Conservation (phyloP, 1,140 invertebrate genomes). For the Druon quercuslanigerum region DNA sequence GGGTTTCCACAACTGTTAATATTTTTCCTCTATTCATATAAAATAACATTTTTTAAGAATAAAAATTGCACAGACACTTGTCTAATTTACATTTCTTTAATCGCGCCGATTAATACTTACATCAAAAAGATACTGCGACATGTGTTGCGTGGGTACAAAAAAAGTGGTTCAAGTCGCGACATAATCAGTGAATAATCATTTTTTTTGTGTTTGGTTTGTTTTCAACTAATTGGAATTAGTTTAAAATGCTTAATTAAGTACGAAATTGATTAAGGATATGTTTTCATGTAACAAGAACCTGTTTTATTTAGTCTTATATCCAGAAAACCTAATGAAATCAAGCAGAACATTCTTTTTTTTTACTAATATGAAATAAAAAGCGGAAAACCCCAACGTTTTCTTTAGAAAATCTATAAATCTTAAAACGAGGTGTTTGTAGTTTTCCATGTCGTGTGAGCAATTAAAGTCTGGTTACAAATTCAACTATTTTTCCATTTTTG, state of each 20-base stretch:
- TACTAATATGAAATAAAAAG: no score
- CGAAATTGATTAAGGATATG: neutral
- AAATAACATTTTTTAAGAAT: neutral
- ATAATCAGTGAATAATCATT: neutral
- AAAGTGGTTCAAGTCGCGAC: neutral
- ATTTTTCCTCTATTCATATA: neutral
- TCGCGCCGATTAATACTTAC: neutral
- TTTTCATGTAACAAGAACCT: neutral
- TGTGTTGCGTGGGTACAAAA: neutral
- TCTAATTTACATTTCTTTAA: constrained; percentile 2
- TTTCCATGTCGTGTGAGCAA: no score
- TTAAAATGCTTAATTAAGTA: neutral
- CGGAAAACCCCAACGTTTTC: no score
- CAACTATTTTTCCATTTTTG: no score
- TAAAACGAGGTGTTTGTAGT: no score
- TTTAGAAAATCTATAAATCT: no score
- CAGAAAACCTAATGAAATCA: neutral
- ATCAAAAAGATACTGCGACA: constrained; percentile 7
- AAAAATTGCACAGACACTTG: neutral
- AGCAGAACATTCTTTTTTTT: no score
- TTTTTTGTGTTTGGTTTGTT: neutral
- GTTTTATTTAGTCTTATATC: neutral
- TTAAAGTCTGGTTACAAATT: no score
- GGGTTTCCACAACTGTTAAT: no score
- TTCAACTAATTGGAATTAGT: constrained; percentile 2